Evolutionary conservation across 2,888 invertebrate genomes (phyloP), one percentile per base, ranked within the genome.

Genomic region (Scrobipalpa atriplicella): DNA sequence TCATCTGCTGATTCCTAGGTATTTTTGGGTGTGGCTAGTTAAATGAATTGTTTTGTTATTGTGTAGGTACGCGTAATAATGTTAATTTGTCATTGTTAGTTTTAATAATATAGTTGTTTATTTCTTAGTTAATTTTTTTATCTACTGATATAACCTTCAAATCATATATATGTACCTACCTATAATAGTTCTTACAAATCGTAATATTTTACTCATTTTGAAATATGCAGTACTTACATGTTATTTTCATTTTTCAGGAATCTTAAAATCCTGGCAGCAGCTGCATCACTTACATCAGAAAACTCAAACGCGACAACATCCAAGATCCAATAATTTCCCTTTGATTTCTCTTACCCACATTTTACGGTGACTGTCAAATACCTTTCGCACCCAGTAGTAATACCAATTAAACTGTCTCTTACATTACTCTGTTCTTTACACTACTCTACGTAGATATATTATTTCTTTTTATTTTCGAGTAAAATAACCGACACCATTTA

Each of bases 1-100:
- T 19, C 9, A 19, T 19, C 18, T 52, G 0, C 19, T 19, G 19
- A n/a, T 56, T n/a, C 11, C 6, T 2, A n/a, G n/a, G n/a, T 29
- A 29, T 56, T 1, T 56, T 10, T 56, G 5, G 11, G 56, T 8
- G 36, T 29, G 36, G 29, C 19, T 56, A 13, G 29, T 56, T n/a
- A 36, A 58, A 38, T 58, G 13, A 38, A 38, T 58, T 58, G 38
- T 38, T 58, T 38, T 38, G 58, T 10, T n/a, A n/a, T n/a, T n/a
- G n/a, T n/a, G n/a, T n/a, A n/a, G n/a, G n/a, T 16, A 58, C 38
- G 58, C 29, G 58, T 16, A 36, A 36, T 58, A 38, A 58, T 38
- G 8, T 58, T 38, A 58, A 58, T 58, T 38, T 38, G 16, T 36
- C n/a, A 56, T 56, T 3, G 54, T 54, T 8, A 0, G 21, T 54